Percentiles rank a stretch among this genome's conserved stretches.
These are phyloP conservation scores for Chitala chitala DNA, from an alignment of 2,113 vertebrate genomes.

Conservation along the genomic window DNA sequence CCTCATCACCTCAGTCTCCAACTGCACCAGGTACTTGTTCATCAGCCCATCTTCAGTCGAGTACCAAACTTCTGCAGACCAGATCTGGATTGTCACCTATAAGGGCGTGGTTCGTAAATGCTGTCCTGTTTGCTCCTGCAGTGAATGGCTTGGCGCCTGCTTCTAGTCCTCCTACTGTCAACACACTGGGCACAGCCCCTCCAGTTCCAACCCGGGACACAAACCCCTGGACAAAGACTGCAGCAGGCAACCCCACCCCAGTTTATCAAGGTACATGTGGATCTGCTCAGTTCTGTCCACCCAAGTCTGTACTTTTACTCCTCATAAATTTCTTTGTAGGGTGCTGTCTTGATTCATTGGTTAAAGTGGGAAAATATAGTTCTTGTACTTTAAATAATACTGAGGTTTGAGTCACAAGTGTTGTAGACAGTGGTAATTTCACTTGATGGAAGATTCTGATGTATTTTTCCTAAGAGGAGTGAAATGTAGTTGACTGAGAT, in stretches of 20 bases:
- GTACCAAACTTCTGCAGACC: slow-evolving; percentile 5
- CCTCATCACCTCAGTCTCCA: slow-evolving; percentile 77
- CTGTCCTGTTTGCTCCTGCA: slow-evolving; percentile 74
- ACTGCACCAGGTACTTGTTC: slow-evolving; percentile 86
- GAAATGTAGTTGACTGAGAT: too few relatives aligned
- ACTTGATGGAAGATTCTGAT: too few relatives aligned
- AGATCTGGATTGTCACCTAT: slow-evolving; percentile 22
- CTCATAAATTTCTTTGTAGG: too few relatives aligned
- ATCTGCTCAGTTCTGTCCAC: too few relatives aligned
- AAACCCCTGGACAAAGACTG: slow-evolving; percentile 92
- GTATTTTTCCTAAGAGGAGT: too few relatives aligned
- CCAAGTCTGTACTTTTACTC: too few relatives aligned
- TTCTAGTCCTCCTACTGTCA: slow-evolving; percentile 75
- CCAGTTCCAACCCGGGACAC: slow-evolving; percentile 89
- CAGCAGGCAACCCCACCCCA: slow-evolving; percentile 60
- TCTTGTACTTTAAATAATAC: too few relatives aligned
- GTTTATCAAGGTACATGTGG: slow-evolving; percentile 72
- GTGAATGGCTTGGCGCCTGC: slow-evolving; percentile 84
- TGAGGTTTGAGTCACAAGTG: too few relatives aligned
- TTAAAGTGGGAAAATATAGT: too few relatives aligned
- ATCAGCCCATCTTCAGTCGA: not conserved
- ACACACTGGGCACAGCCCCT: slow-evolving; percentile 56
- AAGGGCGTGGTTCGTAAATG: slow-evolving; percentile 54
- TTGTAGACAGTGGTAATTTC: too few relatives aligned
- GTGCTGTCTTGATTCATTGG: too few relatives aligned